Conservation (phyloP, 2,888 invertebrate species). For the Himalopsyche anomala region DNA sequence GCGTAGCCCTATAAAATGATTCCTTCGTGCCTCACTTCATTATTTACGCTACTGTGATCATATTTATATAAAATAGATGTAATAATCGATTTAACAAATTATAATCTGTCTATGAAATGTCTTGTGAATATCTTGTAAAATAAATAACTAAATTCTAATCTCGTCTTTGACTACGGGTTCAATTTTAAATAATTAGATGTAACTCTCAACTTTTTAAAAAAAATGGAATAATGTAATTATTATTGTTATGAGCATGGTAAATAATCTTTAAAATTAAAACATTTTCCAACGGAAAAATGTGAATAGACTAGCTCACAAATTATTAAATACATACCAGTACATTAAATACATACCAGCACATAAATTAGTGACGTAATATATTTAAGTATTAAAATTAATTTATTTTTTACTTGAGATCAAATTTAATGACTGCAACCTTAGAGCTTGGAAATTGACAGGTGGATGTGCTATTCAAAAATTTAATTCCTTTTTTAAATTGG, state of each 20-base stretch:
- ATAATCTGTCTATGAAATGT: conserved; percentile 36
- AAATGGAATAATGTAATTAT: conserved; percentile 1
- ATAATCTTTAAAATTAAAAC: conserved; percentile 23
- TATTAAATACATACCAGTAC: background rate
- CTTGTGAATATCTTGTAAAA: conserved; percentile 39
- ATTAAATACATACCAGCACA: conserved; percentile 5
- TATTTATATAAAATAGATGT: conserved; percentile 43
- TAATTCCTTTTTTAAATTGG: no score
- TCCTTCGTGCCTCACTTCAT: conserved; percentile 63
- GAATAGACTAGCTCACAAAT: conserved; percentile 10
- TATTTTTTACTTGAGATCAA: conserved; percentile 14
- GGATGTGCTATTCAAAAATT: background rate
- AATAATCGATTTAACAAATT: conserved; percentile 27
- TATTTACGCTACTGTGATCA: conserved; percentile 63
- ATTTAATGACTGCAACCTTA: background rate
- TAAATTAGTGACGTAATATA: background rate
- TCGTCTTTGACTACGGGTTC: conserved; percentile 27
- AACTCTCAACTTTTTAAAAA: background rate
- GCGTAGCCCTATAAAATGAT: conserved; percentile 45
- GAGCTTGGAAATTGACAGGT: background rate
- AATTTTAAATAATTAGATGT: conserved; percentile 18
- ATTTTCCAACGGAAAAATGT: background rate
- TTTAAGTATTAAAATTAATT: background rate
- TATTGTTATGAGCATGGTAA: background rate
- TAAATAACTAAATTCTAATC: conserved; percentile 37